Evolutionary conservation across 1,140 invertebrate species (phyloP).

Genomic region (Mya arenaria): DNA sequence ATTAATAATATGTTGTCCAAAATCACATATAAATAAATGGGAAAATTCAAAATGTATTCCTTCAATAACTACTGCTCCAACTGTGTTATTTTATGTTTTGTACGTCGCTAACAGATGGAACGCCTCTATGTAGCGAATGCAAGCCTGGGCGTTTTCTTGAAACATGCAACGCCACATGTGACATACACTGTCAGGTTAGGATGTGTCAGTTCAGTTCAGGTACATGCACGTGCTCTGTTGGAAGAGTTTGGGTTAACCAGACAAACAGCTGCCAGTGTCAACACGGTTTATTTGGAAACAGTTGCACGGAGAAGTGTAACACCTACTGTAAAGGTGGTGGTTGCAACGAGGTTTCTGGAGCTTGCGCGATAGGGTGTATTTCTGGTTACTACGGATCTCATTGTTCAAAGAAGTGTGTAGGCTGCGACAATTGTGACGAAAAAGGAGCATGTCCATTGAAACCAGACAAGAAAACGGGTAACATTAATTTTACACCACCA

Average conservation of each 20-base stretch:
- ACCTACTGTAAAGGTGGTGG: not conserved
- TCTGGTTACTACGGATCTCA: not conserved
- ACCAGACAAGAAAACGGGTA: not conserved
- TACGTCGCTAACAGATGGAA: no score
- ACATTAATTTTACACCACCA: no score
- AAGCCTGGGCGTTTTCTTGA: not conserved
- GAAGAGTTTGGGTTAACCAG: not conserved
- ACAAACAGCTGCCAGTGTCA: not conserved
- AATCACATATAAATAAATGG: no score
- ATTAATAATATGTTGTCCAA: no score
- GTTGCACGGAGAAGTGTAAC: not conserved
- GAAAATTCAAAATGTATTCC: no score
- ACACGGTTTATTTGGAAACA: slow-evolving; percentile 14
- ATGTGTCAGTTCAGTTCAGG: not conserved
- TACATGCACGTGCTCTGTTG: not conserved
- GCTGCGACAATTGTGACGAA: not conserved
- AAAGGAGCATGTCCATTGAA: not conserved
- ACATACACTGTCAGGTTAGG: not conserved
- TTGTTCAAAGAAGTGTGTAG: not conserved
- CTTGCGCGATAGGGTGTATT: not conserved
- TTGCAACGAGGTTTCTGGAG: not conserved
- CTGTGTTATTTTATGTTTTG: no score
- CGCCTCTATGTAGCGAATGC: no score
- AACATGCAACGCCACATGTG: not conserved
- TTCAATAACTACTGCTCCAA: no score